Evolutionary conservation across 2,113 vertebrate species (phyloP), one percentile per base, ranked within the genome.

Genomic region (Bucco capensis): DNA sequence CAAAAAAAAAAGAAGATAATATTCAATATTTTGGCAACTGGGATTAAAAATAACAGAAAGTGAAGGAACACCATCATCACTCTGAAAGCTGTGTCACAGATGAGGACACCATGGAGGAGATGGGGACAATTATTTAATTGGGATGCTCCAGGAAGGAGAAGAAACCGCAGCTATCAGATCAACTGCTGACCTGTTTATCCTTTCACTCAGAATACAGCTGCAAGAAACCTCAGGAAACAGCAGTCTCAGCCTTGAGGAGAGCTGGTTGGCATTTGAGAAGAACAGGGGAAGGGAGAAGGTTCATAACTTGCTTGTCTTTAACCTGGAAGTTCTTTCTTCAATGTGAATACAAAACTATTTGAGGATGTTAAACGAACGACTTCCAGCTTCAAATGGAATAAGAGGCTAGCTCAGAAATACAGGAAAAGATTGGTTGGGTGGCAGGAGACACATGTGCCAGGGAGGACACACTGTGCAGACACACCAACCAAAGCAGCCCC

Each of bases 101-200:
- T 40, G 21, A 61, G 31, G 75, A 49, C 31, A 61, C 49, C 49
- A 62, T 70, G 37, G 46, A 78, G 57, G 61, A 74, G 38, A 64
- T 2, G 3, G 28, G 50, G 38, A n/a, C n/a, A 70, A 74, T 58
- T 70, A 50, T 35, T 75, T n/a, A 83, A 74, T 4, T 74, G 47
- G 35, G 50, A 42, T 80, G 47, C 37, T 86, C 33, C 76, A 80
- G 79, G 72, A 94, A 94, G 69, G 72, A 71, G 83, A 61, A 80
- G 67, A 83, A 88, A 73, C 56, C 94, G 80, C 83, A 90, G 67
- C 64, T 58, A 51, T 83, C 83, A 83, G 75, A 90, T 83, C 66
- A 94, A 88, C 50, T 83, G 27, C 33, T 67, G 58, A 91, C 69
- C 50, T 0, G 2, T 78, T 49, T 35, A 44, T 30, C n/a, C 62